Base-by-base conservation (phyloP, 2,797 vertebrate species). In the Anabas testudineus region DNA sequence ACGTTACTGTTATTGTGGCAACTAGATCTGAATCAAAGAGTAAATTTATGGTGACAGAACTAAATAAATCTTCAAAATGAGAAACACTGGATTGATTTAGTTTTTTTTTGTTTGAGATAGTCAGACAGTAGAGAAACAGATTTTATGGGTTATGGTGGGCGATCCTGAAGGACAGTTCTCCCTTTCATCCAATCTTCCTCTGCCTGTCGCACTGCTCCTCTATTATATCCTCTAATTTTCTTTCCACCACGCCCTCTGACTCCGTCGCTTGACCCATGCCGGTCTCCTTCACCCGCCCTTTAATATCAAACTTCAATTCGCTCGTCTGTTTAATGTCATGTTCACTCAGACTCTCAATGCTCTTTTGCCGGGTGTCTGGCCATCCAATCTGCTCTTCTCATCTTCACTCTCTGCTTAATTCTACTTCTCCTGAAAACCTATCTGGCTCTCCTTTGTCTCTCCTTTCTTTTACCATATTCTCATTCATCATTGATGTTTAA, bases 261-360 rank as follows among this genome's bases (percentile, higher is more conserved):
- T 39, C 30, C 18, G 16, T 46, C 45, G 58, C 54, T 24, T 65
- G 55, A 19, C 56, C 53, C 28, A 3, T 1, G 14, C 9, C 28
- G 5, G 30, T 70, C 64, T 72, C 42, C 26, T 42, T 49, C 32
- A 26, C n/a, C 67, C n/a, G 7, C 26, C 30, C n/a, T 68, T 65
- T 57, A 54, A 71, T 58, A 83, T 60, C 34, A 57, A 75, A 37
- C 76, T 70, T 42, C 58, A 39, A 39, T 56, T 64, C 1, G 0
- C 41, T 61, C 10, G 2, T 60, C 63, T 81, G 71, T 78, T 82
- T 83, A 78, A 86, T 78, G 74, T 81, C 82, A 83, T 56, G 67
- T 74, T 71, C 54, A 4, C 59, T 78, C 70, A 68, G 62, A 66
- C 70, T 55, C 60, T 41, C 55, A 39, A 55, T 80, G 78, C 72